These are phyloP conservation scores for Hymenochirus boettgeri DNA, from an alignment of 2,113 vertebrate genomes.

Conservation along the genomic window DNA sequence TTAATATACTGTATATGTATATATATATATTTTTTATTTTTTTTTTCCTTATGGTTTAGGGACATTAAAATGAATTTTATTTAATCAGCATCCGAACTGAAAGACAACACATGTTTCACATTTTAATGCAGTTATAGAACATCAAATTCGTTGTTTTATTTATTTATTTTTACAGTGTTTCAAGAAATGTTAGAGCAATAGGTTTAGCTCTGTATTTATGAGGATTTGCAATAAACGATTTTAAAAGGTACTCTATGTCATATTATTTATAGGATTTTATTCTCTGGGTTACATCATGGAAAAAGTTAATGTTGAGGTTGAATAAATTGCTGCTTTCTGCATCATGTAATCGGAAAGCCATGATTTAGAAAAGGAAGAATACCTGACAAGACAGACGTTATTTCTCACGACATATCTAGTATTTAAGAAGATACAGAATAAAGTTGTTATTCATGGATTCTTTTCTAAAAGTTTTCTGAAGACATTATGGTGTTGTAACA, in stretches of 20 bases:
- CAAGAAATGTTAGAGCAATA: background rate
- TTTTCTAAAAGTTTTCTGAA: too few species aligned
- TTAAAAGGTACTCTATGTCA: background rate
- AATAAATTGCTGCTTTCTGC: background rate
- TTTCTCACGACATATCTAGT: too few species aligned
- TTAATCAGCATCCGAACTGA: too few species aligned
- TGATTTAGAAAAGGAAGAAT: background rate
- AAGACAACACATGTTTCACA: slow-evolving; percentile 7
- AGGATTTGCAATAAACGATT: slow-evolving; percentile 5
- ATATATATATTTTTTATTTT: too few species aligned
- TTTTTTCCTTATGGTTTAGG: too few species aligned
- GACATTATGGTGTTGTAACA: too few species aligned
- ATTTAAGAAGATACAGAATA: too few species aligned
- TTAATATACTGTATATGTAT: too few species aligned
- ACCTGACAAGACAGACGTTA: background rate
- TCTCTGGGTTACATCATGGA: background rate
- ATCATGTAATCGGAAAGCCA: background rate
- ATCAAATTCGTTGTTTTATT: slow-evolving; percentile 1
- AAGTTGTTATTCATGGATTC: too few species aligned
- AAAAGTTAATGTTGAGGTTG: slow-evolving; percentile 6
- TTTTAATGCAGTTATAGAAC: background rate
- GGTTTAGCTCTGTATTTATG: background rate
- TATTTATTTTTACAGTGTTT: background rate
- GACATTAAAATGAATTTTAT: too few species aligned
- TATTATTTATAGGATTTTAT: background rate